A percentile compares a stretch with the other conserved stretches of the same genome.
Evolutionary conservation across 2,797 vertebrate genomes (phyloP).

Genomic region (Pangasius djambal): DNA sequence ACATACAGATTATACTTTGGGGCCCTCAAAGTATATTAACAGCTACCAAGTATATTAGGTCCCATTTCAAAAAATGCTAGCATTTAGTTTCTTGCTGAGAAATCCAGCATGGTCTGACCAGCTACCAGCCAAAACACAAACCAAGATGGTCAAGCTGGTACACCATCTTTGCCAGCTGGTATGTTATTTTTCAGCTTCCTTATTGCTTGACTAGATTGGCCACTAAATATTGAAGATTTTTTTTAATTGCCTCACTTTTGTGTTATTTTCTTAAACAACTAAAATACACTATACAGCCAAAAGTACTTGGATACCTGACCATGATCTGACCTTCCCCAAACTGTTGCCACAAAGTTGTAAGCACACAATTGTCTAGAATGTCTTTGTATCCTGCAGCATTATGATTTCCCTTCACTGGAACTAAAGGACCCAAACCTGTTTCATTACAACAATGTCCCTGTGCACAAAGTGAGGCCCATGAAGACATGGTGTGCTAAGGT

Average conservation of each 20-base stretch:
- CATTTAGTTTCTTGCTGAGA: neutral
- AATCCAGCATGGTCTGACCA: neutral
- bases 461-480: neutral
- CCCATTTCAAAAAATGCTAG: neutral
- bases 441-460: neutral
- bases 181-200: neutral
- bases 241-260: neutral
- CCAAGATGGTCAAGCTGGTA: neutral
- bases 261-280: neutral
- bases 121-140: neutral
- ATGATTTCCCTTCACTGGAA: neutral
- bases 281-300: neutral
- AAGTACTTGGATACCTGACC: neutral
- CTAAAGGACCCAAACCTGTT: neutral
- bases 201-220: neutral
- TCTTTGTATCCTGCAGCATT: neutral
- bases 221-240: neutral
- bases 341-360: neutral
- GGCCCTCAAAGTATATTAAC: neutral
- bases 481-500: neutral
- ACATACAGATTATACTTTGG: neutral
- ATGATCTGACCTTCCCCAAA: neutral
- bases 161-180: neutral
- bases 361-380: neutral
- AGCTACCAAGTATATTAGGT: neutral